These are phyloP conservation scores for Microctonus hyperodae DNA, from an alignment of 2,888 invertebrate species.

Conservation along the genomic window DNA sequence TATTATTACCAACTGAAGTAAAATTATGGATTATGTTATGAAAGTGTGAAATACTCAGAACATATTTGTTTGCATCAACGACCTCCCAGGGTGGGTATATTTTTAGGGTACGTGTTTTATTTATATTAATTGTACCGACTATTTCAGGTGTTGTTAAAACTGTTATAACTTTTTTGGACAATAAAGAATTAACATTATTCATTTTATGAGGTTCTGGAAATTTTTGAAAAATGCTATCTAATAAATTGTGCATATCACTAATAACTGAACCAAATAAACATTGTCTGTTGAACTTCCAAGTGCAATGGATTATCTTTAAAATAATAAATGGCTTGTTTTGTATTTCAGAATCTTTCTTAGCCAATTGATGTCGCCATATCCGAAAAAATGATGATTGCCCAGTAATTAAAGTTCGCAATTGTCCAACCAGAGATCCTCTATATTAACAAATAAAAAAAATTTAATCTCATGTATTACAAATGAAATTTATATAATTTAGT, in stretches of 20 bases:
- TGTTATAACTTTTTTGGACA: slow-evolving; percentile 31
- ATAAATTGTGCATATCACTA: slow-evolving; percentile 45
- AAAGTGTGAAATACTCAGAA: slow-evolving; percentile 46
- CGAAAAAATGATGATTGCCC: slow-evolving; percentile 48
- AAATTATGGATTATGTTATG: slow-evolving; percentile 23
- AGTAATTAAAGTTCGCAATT: slow-evolving; percentile 44
- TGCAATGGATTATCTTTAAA: slow-evolving; percentile 40
- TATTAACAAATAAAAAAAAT: slow-evolving; percentile 30
- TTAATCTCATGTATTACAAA: slow-evolving; percentile 22
- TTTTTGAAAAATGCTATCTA: slow-evolving; percentile 25
- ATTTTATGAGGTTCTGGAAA: neutral
- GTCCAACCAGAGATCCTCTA: slow-evolving; percentile 50
- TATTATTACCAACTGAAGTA: neutral
- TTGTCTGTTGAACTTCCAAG: slow-evolving; percentile 41
- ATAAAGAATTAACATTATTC: neutral
- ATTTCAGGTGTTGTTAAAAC: slow-evolving; percentile 49
- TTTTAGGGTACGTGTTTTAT: slow-evolving; percentile 40
- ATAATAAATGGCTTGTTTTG: slow-evolving; percentile 39
- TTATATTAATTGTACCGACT: slow-evolving; percentile 43
- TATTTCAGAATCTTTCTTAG: slow-evolving; percentile 34
- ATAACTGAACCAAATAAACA: slow-evolving; percentile 45
- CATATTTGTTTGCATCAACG: slow-evolving; percentile 39
- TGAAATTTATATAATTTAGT: slow-evolving; percentile 20
- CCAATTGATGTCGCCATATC: slow-evolving; percentile 52
- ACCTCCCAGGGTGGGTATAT: slow-evolving; percentile 53